A percentile compares a stretch with the other conserved stretches of the same genome.
These are phyloP conservation scores for Hyles euphorbiae DNA, from an alignment of 1,140 invertebrate species.

Conservation along the genomic window DNA sequence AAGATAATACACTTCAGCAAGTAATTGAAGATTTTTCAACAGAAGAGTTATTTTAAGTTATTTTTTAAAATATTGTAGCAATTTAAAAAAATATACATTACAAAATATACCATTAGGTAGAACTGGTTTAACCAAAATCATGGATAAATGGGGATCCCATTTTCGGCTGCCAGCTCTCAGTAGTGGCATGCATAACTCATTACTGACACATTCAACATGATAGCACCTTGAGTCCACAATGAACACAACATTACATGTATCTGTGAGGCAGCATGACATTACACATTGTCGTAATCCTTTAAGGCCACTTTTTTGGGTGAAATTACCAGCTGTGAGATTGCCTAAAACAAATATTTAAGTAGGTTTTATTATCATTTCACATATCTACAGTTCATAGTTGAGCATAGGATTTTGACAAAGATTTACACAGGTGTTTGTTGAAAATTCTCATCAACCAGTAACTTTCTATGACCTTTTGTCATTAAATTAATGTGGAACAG, in stretches of 20 bases:
- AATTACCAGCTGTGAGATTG: conserved; percentile 79
- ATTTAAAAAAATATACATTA: too few species aligned
- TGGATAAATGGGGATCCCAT: conserved; percentile 78
- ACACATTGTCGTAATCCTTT: conserved; percentile 81
- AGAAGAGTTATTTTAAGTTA: too few species aligned
- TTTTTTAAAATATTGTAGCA: too few species aligned
- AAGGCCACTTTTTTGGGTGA: conserved; percentile 75
- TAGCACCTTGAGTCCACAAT: conserved; percentile 85
- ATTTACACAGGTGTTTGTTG: background rate
- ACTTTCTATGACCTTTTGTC: conserved; percentile 1
- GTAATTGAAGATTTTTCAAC: too few species aligned
- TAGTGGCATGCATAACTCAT: conserved; percentile 82
- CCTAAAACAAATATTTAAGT: conserved; percentile 55
- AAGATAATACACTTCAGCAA: too few species aligned
- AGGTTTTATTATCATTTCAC: background rate
- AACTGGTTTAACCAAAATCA: conserved; percentile 85
- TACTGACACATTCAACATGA: conserved; percentile 82
- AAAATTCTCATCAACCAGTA: too few species aligned
- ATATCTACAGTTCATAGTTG: background rate
- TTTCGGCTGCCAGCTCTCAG: conserved; percentile 74
- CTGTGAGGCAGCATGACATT: conserved; percentile 81
- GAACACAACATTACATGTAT: conserved; percentile 86
- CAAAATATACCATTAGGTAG: conserved; percentile 45
- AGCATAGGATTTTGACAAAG: too few species aligned
- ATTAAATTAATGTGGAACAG: too few species aligned